Base-by-base conservation (phyloP, 2,113 vertebrate genomes). In the Tragelaphus buxtoni region DNA sequence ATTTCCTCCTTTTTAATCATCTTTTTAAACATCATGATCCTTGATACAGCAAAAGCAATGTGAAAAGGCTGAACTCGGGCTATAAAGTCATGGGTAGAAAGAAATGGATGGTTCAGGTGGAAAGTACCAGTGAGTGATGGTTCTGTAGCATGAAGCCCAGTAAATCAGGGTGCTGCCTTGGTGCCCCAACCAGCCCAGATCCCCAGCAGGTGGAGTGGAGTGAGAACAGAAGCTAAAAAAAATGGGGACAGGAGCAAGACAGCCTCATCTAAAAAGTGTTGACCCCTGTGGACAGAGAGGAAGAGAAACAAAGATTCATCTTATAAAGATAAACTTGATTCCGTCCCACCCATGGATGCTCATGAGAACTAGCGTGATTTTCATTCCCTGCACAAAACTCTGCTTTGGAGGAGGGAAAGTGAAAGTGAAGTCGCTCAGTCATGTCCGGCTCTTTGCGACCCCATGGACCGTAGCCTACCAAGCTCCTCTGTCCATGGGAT, bases 1-100 rank as follows among this genome's bases (percentile, higher is more conserved):
- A 39, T 85, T 77, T 74, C 9, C 69, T 82, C 55, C 53, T 47
- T 74, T 90, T 53, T 45, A 58, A 51, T 35, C 51, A 90, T 81
- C n/a, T 90, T 88, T 61, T 91, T 42, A 87, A 95, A 93, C 28
- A 53, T 61, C 91, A 14, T 7, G n/a, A 53, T 61, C 35, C 79
- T 83, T 13, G 45, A 39, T 12, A 51, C 2, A n/a, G 74, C 76
- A 76, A 91, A 90, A 90, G 72, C 45, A 56, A 42, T 28, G 22
- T 35, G 39, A 69, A 17, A 65, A 92, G 24, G 51, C 10, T 69
- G 79, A 69, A 60, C n/a, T 39, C 13, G 3, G 51, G 22, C 60
- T 69, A 5, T 72, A 7, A 61, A 35, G 42, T 20, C 26, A 2
- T 0, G 7, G 26, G 51, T 35, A 47, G 12, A 56, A 91, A 60